Base-by-base conservation (phyloP, 2,888 invertebrate species). In the Brachyptera putata region DNA sequence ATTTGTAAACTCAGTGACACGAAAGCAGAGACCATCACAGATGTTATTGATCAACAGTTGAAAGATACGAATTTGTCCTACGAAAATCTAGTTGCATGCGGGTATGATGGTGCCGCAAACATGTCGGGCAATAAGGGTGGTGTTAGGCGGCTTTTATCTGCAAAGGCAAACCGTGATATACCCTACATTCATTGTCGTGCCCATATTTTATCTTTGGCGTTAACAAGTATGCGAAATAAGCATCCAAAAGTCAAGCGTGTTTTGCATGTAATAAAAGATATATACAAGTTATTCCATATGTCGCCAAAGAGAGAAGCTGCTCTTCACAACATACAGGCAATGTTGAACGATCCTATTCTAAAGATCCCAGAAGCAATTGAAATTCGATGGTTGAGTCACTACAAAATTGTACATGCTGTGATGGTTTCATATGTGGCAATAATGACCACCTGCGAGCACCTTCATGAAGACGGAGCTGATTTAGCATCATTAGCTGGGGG, bases 51-150 rank as follows among this genome's bases (percentile, higher is more conserved):
- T 37, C n/a, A 3, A 16, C n/a, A 37, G 37, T 3, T 37, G 5
- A 14, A 13, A n/a, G 37, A 14, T 7, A 13, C 13, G n/a, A 7
- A 37, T 37, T 14, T 37, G n/a, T 37, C 37, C 37, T 37, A 14
- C 14, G n/a, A 37, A n/a, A 37, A 37, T 11, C n/a, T 37, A 5
- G 13, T 37, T 3, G 37, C 37, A 16, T 37, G 37, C 16, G 13
- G 37, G 13, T 37, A 37, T 11, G 37, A 37, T 13, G 37, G 37
- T 13, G 37, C 37, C 4, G 37, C 37, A 16, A 37, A 37, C 37
- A 37, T 37, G 37, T 37, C 37, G 37, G 37, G 37, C n/a, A 37
- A 37, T 37, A 37, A 37, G 37, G 37, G 37, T 37, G 37, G 37
- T n/a, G 37, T 37, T 37, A n/a, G 37, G 37, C 37, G 37, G 37